phyloP scores from a whole-genome alignment of 2,113 vertebrate species.

The Entosphenus tridentatus region DNA sequence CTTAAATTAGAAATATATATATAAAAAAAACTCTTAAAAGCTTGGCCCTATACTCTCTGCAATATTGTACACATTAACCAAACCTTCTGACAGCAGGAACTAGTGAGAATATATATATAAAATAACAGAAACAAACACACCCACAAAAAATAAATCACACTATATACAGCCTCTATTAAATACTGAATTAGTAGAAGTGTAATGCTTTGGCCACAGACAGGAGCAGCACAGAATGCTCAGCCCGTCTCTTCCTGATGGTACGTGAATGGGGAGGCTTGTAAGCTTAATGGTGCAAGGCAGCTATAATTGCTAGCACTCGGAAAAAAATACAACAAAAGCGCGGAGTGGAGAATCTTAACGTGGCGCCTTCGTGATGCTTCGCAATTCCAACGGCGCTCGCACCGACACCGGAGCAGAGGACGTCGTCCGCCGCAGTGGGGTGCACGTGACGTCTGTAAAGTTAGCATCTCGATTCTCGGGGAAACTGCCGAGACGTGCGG shows the following conservation, averaged over 20 bases:
- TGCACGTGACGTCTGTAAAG: too few species aligned
- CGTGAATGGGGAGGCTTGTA: neutral
- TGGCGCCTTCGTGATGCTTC: neutral
- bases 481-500: too few species aligned
- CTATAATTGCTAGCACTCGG: neutral
- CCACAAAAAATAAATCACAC: constrained; percentile 1
- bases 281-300: neutral
- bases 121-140: neutral
- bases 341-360: neutral
- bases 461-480: too few species aligned
- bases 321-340: neutral
- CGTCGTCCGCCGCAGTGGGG: too few species aligned
- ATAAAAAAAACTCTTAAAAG: neutral
- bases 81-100: neutral
- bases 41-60: neutral
- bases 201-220: neutral
- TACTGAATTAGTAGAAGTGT: constrained; percentile 4
- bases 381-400: too few species aligned
- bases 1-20: neutral
- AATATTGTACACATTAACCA: neutral
- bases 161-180: constrained; percentile 6
- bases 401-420: too few species aligned
- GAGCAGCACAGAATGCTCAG: too few species aligned
- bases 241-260: neutral
- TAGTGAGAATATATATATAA: neutral